Conservation (phyloP, 2,797 vertebrate genomes). For the Alectoris magna region DNA sequence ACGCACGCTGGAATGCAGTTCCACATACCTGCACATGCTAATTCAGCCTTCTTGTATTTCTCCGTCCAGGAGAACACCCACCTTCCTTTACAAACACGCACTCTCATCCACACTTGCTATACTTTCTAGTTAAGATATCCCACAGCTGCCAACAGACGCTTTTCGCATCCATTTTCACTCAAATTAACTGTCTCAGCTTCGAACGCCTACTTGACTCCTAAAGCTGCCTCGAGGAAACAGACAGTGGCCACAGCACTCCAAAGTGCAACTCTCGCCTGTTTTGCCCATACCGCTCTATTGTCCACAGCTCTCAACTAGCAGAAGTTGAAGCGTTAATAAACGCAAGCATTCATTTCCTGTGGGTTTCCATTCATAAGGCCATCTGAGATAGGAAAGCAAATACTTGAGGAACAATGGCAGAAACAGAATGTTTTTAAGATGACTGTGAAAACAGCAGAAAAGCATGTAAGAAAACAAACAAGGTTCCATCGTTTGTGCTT, state of each 20-base stretch:
- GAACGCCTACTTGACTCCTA: neutral
- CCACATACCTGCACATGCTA: neutral
- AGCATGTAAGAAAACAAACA: neutral
- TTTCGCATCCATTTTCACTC: neutral
- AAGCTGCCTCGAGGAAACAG: neutral
- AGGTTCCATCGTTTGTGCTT: neutral
- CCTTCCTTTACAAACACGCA: neutral
- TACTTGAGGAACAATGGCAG: neutral
- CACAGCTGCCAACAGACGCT: neutral
- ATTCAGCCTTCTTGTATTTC: neutral
- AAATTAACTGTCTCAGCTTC: neutral
- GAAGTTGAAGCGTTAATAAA: neutral
- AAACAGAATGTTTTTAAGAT: neutral
- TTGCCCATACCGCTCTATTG: neutral
- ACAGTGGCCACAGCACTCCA: neutral
- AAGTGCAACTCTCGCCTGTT: neutral
- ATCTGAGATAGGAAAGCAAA: neutral
- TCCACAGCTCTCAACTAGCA: neutral
- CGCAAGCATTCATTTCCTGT: neutral
- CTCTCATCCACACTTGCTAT: neutral
- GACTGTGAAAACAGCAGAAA: neutral
- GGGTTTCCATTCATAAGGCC: neutral
- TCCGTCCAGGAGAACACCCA: neutral
- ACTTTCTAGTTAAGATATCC: neutral
- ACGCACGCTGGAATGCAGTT: neutral